Conservation (phyloP, 2,113 vertebrate species). For the Xiphophorus maculatus region DNA sequence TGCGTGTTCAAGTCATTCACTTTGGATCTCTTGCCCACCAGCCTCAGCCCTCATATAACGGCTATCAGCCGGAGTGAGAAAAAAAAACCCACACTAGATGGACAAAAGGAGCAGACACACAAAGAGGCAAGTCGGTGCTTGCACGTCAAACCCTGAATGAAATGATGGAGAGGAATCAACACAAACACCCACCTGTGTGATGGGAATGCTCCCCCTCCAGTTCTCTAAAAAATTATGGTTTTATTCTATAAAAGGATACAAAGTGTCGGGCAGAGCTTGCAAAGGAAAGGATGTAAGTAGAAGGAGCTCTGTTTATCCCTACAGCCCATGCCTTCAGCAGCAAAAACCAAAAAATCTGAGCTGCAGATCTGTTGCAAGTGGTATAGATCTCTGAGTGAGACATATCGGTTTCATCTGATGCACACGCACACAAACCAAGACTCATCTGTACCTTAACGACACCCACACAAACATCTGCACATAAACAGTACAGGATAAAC, state of each 20-base stretch:
- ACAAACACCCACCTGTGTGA: constrained; percentile 1
- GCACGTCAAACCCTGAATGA: constrained; percentile 17
- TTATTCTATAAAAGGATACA: not conserved
- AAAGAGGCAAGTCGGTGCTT: constrained; percentile 40
- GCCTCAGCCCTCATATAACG: constrained; percentile 36
- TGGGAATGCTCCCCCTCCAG: not conserved
- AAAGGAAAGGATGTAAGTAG: constrained; percentile 15
- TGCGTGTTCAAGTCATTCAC: constrained; percentile 52
- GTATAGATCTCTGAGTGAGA: constrained; percentile 42
- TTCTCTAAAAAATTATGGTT: not conserved
- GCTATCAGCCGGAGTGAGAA: constrained; percentile 40
- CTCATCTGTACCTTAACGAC: constrained; percentile 53
- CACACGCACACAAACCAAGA: constrained; percentile 24
- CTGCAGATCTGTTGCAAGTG: constrained; percentile 43
- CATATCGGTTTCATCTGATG: constrained; percentile 55
- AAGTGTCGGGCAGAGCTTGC: not conserved
- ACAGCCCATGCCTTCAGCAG: constrained; percentile 26
- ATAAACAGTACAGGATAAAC: constrained; percentile 33
- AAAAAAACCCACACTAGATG: constrained; percentile 7
- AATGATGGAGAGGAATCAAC: constrained; percentile 26
- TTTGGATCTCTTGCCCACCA: constrained; percentile 59
- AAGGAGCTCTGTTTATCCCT: constrained; percentile 8
- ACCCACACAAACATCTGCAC: constrained; percentile 48
- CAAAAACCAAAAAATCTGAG: constrained; percentile 52
- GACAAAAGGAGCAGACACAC: constrained; percentile 5